Evolutionary conservation across 2,113 vertebrate species (phyloP).

Genomic region (Acrocephalus arundinaceus): DNA sequence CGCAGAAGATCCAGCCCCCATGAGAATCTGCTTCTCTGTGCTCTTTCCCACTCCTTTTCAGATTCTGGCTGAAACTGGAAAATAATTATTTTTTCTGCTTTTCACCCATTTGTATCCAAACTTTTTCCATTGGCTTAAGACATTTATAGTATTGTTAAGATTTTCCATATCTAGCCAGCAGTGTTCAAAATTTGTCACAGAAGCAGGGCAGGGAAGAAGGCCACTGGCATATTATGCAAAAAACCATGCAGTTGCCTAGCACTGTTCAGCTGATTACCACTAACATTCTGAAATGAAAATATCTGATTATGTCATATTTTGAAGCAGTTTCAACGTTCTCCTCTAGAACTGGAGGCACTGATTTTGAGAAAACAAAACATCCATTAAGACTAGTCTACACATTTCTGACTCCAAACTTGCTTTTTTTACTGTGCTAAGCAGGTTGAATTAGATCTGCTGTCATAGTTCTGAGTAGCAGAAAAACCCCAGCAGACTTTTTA

Average conservation of each 20-base stretch:
- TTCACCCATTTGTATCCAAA: background rate
- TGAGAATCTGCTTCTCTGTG: background rate
- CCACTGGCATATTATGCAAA: background rate
- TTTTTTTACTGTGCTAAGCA: background rate
- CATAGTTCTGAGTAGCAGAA: background rate
- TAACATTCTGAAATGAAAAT: conserved; percentile 10
- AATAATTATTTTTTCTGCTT: background rate
- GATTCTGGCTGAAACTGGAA: background rate
- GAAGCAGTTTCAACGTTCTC: background rate
- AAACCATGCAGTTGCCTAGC: background rate
- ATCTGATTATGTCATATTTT: background rate
- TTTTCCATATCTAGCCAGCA: background rate
- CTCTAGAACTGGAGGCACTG: background rate
- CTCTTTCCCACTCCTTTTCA: background rate
- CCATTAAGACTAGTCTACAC: background rate
- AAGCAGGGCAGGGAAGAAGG: background rate
- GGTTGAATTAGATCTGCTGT: background rate
- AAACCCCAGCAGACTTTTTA: background rate
- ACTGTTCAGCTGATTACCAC: background rate
- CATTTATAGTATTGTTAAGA: background rate
- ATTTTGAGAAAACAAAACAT: conserved; percentile 2
- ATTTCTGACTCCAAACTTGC: background rate
- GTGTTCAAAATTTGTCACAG: background rate
- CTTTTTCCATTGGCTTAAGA: background rate
- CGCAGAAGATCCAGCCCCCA: background rate